Base-by-base conservation (phyloP, 2,113 vertebrate genomes). In the Synchiropus splendidus region DNA sequence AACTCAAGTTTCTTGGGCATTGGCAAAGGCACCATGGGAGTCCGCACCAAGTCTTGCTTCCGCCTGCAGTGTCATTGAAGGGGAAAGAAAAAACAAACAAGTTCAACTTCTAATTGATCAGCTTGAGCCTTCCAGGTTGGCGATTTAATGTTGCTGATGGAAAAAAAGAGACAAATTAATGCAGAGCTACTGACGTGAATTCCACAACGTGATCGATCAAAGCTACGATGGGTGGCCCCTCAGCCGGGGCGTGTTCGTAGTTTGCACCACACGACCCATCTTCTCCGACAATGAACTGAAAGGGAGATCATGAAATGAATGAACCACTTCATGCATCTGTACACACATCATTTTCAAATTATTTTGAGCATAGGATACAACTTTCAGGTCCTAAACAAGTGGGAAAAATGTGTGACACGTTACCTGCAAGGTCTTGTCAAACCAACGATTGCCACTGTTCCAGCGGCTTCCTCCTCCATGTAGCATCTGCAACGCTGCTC, bases 371-470 rank as follows among this genome's bases (percentile, higher is more conserved):
- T n/a, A n/a, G n/a, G n/a, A n/a, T n/a, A n/a, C n/a, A n/a, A n/a
- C n/a, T n/a, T n/a, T n/a, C n/a, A n/a, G n/a, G n/a, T n/a, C n/a
- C n/a, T n/a, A n/a, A n/a, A n/a, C n/a, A n/a, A n/a, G n/a, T n/a
- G n/a, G n/a, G n/a, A n/a, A n/a, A n/a, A n/a, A n/a, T n/a, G n/a
- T n/a, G n/a, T n/a, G n/a, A n/a, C n/a, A 10, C 3, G 39, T 59
- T 48, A 97, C 94, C 82, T 99, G 94, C 31, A 98, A 78, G 0
- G 95, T 99, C 79, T 99, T 99, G 80, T 99, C 93, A 0, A 99
- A 98, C 95, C 95, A 98, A 42, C 95, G 87, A 74, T 99, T 99
- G 32, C 89, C 92, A 0, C 93, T 98, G 77, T 98, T 94, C 69
- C 85, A 81, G 35, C 64, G 70, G 48, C 88, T 83, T 30, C 93